Base-by-base conservation (phyloP, 2,888 invertebrate genomes). In the Alloscopus bannaensis region DNA sequence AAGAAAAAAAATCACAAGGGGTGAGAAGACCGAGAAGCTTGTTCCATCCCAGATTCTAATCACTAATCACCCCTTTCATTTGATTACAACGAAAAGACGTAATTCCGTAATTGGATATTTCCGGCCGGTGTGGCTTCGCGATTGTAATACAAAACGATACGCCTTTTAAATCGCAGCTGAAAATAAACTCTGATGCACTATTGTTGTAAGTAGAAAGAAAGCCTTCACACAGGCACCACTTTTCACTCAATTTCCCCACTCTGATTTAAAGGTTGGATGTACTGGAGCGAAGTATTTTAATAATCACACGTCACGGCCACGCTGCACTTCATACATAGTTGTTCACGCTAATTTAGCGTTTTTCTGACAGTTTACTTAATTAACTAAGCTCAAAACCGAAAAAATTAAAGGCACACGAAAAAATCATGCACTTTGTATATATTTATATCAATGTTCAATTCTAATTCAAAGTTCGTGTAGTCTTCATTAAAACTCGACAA, bases 161-260 rank as follows among this genome's bases (percentile, higher is more conserved):
- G 42, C 31, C 16, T 20, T 8, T 55, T 24, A 4, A 20, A 55
- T 22, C 55, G 24, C 24, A n/a, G n/a, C n/a, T n/a, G n/a, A 22
- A 22, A 28, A 16, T 20, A 31, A 59, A 29, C 11, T 16, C 36
- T 52, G 52, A 52, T 50, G 29, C 3, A 4, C n/a, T 45, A 11
- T 45, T 45, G 13, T 47, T 65, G 26, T 13, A 28, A 52, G 20
- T 52, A 22, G 3, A 40, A n/a, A n/a, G 31, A 31, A 52, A 66
- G 52, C 26, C 20, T 31, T 20, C 66, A 52, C 24, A 24, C 66
- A 66, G 18, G 52, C 52, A 66, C n/a, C n/a, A 66, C 66, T 66
- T 66, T 66, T 66, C 66, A 66, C 66, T 66, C 47, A 65, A 47
- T 62, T 62, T 62, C 22, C 36, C 64, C 26, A 64, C 47, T 20